Conservation (phyloP, 2,113 vertebrate species). For the Salminus brasiliensis region DNA sequence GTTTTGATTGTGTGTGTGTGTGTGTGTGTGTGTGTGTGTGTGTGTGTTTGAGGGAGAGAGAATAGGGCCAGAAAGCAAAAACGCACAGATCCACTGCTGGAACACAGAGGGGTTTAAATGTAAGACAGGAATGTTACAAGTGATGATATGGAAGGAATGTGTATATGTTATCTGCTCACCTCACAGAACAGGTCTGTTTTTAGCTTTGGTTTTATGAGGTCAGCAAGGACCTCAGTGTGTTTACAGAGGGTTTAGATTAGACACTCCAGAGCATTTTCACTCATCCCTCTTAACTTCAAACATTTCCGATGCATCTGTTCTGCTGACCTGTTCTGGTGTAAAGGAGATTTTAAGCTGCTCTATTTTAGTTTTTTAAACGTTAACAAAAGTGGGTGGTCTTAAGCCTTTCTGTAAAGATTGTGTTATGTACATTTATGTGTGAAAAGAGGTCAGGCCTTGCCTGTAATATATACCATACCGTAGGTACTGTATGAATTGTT, state of each 20-base stretch:
- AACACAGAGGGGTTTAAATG: slow-evolving; percentile 5
- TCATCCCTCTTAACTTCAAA: slow-evolving; percentile 30
- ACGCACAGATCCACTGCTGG: background rate
- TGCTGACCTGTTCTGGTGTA: background rate
- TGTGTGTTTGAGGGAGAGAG: background rate
- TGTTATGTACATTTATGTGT: background rate
- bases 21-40: background rate
- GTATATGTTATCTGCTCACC: background rate
- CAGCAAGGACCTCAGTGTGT: background rate
- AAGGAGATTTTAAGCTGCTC: slow-evolving; percentile 19
- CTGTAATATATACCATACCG: background rate
- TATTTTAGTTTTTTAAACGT: slow-evolving; percentile 2
- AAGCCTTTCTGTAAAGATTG: background rate
- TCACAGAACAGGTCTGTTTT: slow-evolving; percentile 6
- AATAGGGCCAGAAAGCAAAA: background rate
- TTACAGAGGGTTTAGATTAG: slow-evolving; percentile 22
- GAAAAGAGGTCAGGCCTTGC: background rate
- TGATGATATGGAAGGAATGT: slow-evolving; percentile 20
- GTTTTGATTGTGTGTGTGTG: too few relatives aligned
- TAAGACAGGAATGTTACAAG: background rate
- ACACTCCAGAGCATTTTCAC: slow-evolving; percentile 20
- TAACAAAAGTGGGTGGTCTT: slow-evolving; percentile 34
- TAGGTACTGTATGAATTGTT: background rate
- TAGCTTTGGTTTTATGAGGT: slow-evolving; percentile 14
- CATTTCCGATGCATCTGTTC: slow-evolving; percentile 26